phyloP scores from a whole-genome alignment of 2,797 vertebrate genomes.

The Thunnus albacares region DNA sequence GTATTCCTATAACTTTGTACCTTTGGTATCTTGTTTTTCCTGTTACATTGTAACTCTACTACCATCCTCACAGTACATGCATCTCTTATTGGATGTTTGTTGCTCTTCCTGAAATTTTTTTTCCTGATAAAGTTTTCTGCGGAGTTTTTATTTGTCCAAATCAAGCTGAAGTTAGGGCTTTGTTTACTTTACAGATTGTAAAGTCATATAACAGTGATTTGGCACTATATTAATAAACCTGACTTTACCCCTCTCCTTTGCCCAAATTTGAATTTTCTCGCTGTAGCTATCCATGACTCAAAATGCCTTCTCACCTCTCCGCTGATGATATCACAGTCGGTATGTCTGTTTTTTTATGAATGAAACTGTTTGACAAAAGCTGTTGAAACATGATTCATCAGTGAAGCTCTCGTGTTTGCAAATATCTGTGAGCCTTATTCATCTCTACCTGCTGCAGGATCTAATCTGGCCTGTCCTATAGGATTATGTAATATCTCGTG shows the following conservation, averaged over 20 bases:
- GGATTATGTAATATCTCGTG: slow-evolving; percentile 55
- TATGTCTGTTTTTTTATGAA: background rate
- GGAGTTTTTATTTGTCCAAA: background rate
- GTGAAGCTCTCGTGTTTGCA: background rate
- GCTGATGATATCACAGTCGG: background rate
- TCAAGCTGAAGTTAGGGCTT: background rate
- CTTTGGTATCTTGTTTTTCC: background rate
- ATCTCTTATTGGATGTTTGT: background rate
- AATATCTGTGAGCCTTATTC: background rate
- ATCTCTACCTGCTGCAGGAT: slow-evolving; percentile 17
- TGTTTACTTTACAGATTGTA: background rate
- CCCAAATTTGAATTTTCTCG: background rate
- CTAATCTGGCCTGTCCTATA: slow-evolving; percentile 27
- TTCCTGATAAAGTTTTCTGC: background rate
- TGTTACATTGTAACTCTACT: background rate
- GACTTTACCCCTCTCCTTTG: background rate
- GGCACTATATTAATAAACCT: background rate
- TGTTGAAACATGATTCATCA: background rate
- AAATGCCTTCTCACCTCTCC: background rate
- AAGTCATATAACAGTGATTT: background rate
- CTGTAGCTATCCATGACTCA: background rate
- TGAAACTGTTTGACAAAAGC: background rate
- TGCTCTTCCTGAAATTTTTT: background rate
- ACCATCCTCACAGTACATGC: background rate
- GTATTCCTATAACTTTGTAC: background rate